These are phyloP conservation scores for Loriculus beryllinus DNA, from an alignment of 2,797 vertebrate genomes.

Conservation along the genomic window DNA sequence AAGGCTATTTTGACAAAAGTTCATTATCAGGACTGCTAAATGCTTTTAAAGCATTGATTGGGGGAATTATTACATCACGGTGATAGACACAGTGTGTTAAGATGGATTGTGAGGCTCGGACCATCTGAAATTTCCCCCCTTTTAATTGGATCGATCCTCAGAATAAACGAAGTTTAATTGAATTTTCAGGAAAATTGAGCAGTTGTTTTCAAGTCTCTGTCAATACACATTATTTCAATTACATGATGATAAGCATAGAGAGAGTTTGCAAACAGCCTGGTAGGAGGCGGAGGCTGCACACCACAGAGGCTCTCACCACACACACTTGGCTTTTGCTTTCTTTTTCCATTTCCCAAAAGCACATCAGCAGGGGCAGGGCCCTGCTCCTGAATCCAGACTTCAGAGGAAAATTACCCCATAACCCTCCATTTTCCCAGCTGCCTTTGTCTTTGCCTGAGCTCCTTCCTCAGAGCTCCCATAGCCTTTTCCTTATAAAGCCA, in stretches of 20 bases:
- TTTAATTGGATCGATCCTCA: slow-evolving; percentile 89
- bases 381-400: not conserved
- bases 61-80: slow-evolving; percentile 89
- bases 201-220: slow-evolving; percentile 94
- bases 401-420: not conserved
- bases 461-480: not conserved
- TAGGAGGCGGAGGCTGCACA: not conserved
- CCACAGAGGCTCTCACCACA: slow-evolving; percentile 5
- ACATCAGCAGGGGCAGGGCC: not conserved
- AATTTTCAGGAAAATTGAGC: slow-evolving; percentile 94
- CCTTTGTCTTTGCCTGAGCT: not conserved
- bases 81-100: slow-evolving; percentile 81
- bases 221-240: slow-evolving; percentile 96
- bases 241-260: slow-evolving; percentile 80
- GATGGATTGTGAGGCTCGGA: slow-evolving; percentile 84
- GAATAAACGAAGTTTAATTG: slow-evolving; percentile 99
- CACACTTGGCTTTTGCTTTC: slow-evolving; percentile 26
- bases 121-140: slow-evolving; percentile 81
- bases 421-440: not conserved
- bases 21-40: slow-evolving; percentile 92
- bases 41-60: slow-evolving; percentile 98
- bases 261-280: slow-evolving; percentile 71
- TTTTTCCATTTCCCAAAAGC: slow-evolving; percentile 64
- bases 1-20: slow-evolving; percentile 91
- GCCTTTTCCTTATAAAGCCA: not conserved